These are phyloP conservation scores for Folsomia manolachei DNA, from an alignment of 2,888 invertebrate species.

Conservation along the genomic window DNA sequence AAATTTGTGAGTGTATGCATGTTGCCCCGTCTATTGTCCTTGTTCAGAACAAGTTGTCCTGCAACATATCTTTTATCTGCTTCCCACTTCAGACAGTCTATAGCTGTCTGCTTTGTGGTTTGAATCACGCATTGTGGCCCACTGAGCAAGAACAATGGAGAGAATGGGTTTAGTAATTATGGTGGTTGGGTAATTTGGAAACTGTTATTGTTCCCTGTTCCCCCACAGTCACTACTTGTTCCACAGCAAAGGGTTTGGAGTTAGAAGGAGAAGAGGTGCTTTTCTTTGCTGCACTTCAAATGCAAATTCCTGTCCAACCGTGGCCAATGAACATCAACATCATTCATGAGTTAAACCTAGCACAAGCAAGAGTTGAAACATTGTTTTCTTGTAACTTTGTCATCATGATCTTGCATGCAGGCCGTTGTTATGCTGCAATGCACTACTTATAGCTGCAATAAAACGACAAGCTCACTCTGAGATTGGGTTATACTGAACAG, in stretches of 20 bases:
- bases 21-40: background rate
- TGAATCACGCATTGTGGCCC: conserved; percentile 33
- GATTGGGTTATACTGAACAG: no score
- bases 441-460: background rate
- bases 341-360: background rate
- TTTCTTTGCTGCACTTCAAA: background rate
- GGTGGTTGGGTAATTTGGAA: conserved; percentile 37
- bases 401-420: background rate
- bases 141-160: conserved; percentile 37
- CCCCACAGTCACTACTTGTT: conserved; percentile 10
- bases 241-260: background rate
- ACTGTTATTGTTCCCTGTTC: conserved; percentile 38
- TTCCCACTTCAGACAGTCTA: no score
- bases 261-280: background rate
- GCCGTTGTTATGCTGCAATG: background rate
- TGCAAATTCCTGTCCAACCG: background rate
- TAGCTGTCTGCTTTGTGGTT: background rate
- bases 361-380: background rate
- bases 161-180: conserved; percentile 45
- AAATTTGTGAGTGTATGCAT: background rate
- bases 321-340: background rate
- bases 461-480: no score
- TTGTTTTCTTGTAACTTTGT: background rate
- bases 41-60: background rate
- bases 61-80: no score